These are phyloP conservation scores for Poeciliopsis retropinna DNA, from an alignment of 2,113 vertebrate genomes.

Conservation along the genomic window DNA sequence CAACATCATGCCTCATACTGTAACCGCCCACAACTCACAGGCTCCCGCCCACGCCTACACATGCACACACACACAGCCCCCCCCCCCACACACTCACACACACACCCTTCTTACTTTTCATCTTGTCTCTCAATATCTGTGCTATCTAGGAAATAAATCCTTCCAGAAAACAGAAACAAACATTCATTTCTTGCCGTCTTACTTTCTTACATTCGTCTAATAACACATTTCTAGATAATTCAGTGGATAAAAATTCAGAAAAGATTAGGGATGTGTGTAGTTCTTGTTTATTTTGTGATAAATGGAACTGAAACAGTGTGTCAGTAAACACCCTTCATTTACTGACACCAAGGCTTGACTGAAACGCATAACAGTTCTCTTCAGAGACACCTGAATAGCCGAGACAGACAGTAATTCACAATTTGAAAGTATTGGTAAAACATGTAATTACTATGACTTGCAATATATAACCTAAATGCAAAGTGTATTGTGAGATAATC, in stretches of 20 bases:
- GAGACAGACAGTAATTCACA: slow-evolving; percentile 19
- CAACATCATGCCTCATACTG: slow-evolving; percentile 68
- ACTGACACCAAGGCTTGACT: not conserved
- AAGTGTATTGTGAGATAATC: not conserved
- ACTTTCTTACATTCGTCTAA: not conserved
- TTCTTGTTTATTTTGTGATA: not conserved
- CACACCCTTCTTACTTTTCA: slow-evolving; percentile 23
- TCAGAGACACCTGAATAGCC: slow-evolving; percentile 53
- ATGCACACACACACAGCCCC: not conserved
- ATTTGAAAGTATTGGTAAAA: not conserved
- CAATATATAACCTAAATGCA: not conserved
- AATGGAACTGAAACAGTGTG: not conserved
- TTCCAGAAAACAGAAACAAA: not conserved
- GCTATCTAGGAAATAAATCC: slow-evolving; percentile 42
- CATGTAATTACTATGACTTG: not conserved
- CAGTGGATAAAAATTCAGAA: not conserved
- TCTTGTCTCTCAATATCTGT: slow-evolving; percentile 22
- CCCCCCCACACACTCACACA: slow-evolving; percentile 6
- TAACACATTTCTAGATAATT: not conserved
- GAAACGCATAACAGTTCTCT: slow-evolving; percentile 24
- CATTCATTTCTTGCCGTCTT: not conserved
- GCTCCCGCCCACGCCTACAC: slow-evolving; percentile 12
- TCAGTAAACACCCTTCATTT: not conserved
- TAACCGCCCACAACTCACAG: slow-evolving; percentile 32
- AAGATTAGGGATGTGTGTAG: too few relatives aligned